These are phyloP conservation scores for Eubasilissa splendida DNA, from an alignment of 2,888 invertebrate species.

Conservation along the genomic window DNA sequence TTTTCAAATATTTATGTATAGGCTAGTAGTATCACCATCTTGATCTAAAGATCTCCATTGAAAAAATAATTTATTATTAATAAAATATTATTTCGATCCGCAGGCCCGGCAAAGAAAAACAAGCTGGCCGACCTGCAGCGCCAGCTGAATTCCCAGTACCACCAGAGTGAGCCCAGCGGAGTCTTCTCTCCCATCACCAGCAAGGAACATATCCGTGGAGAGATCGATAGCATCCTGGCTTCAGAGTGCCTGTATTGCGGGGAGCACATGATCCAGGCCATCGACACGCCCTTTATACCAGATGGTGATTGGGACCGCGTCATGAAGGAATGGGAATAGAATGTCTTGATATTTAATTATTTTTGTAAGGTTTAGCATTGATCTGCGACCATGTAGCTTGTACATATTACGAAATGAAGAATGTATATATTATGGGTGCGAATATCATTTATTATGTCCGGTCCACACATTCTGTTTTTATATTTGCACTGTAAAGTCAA, in stretches of 20 bases:
- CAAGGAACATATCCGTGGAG: constrained; percentile 81
- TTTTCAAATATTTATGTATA: too few relatives aligned
- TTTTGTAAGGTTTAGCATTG: too few relatives aligned
- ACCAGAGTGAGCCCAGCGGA: constrained; percentile 63
- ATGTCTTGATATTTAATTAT: too few relatives aligned
- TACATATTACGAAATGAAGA: too few relatives aligned
- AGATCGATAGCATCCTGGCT: constrained; percentile 92
- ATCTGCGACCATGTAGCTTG: too few relatives aligned
- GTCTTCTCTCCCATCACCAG: constrained; percentile 68
- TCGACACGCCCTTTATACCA: constrained; percentile 91
- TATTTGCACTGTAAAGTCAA: too few relatives aligned
- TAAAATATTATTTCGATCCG: constrained; percentile 6
- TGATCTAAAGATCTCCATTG: too few relatives aligned
- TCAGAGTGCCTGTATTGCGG: constrained; percentile 95
- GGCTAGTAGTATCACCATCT: too few relatives aligned
- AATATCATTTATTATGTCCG: too few relatives aligned
- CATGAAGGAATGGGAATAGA: constrained; percentile 87
- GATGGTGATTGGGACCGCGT: constrained; percentile 87
- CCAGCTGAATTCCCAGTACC: constrained; percentile 73
- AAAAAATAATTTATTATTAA: too few relatives aligned
- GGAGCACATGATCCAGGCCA: constrained; percentile 90
- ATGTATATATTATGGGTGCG: too few relatives aligned
- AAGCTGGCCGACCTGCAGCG: constrained; percentile 78
- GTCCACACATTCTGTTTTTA: too few relatives aligned
- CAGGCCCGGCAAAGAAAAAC: constrained; percentile 74